phyloP scores from a whole-genome alignment of 2,888 invertebrate species.

The Endomychus coccineus region DNA sequence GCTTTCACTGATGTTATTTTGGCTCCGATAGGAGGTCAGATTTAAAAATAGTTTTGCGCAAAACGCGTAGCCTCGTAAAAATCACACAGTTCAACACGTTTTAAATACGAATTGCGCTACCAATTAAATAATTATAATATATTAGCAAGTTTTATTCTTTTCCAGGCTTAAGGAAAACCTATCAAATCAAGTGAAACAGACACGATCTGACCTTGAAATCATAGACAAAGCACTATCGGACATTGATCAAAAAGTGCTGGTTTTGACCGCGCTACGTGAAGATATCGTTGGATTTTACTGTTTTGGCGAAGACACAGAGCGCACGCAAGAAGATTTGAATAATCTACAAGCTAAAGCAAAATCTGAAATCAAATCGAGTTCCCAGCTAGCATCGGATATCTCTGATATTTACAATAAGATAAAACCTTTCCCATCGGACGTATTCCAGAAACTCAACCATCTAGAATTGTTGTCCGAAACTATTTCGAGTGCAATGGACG shows the following conservation, averaged over 20 bases:
- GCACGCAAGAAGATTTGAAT: constrained; percentile 54
- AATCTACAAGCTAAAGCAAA: constrained; percentile 53
- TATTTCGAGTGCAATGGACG: constrained; percentile 73
- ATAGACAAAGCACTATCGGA: constrained; percentile 66
- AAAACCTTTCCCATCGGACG: constrained; percentile 64
- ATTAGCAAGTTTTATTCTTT: constrained; percentile 24
- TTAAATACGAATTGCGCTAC: not conserved
- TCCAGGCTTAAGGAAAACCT: constrained; percentile 74
- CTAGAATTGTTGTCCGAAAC: constrained; percentile 77
- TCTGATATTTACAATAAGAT: constrained; percentile 56
- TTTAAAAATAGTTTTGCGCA: constrained; percentile 29
- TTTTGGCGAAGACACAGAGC: constrained; percentile 64
- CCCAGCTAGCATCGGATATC: constrained; percentile 52
- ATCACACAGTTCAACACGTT: constrained; percentile 17
- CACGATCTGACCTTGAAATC: constrained; percentile 66
- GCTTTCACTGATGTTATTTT: constrained; percentile 31
- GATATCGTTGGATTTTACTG: constrained; percentile 68
- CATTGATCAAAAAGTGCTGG: constrained; percentile 61
- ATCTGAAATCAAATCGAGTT: constrained; percentile 51
- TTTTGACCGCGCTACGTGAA: constrained; percentile 58
- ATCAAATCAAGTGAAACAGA: constrained; percentile 67
- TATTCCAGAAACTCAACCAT: constrained; percentile 71
- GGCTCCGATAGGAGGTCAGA: constrained; percentile 29
- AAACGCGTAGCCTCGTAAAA: constrained; percentile 6
- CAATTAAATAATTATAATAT: too few species aligned